Conservation (phyloP, 2,888 invertebrate genomes). For the Furcula furcula region DNA sequence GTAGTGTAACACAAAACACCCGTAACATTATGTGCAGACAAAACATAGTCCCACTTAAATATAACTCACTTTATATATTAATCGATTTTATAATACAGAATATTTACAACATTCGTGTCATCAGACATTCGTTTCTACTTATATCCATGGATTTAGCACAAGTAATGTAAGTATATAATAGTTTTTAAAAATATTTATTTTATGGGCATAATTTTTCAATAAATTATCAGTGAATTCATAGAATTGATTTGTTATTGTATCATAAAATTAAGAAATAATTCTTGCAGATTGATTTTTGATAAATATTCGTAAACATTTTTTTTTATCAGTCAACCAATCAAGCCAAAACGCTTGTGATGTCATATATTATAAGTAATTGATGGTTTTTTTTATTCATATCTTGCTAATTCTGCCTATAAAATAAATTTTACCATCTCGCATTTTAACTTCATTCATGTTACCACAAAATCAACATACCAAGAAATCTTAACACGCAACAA, state of each 20-base stretch:
- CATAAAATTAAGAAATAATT: too few species aligned
- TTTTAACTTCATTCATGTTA: constrained; percentile 16
- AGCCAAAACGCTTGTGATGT: too few species aligned
- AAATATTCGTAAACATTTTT: too few species aligned
- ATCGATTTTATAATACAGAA: constrained; percentile 58
- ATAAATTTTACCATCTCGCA: constrained; percentile 23
- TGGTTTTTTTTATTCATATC: too few species aligned
- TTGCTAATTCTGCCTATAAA: constrained; percentile 13
- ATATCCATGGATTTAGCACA: constrained; percentile 59
- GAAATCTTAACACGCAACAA: constrained; percentile 42
- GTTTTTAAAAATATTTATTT: constrained; percentile 33
- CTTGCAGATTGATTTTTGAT: too few species aligned
- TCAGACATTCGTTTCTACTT: constrained; percentile 37
- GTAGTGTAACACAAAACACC: constrained; percentile 36
- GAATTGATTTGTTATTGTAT: too few species aligned
- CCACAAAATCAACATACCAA: constrained; percentile 37
- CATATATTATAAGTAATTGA: too few species aligned
- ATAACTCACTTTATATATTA: constrained; percentile 50
- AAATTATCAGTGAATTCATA: too few species aligned
- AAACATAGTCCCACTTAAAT: constrained; percentile 53
- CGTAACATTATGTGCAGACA: constrained; percentile 53
- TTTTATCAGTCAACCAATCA: too few species aligned
- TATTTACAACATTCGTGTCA: constrained; percentile 64
- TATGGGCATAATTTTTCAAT: constrained; percentile 36
- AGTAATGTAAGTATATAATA: constrained; percentile 22